These are phyloP conservation scores for Camelus bactrianus DNA, from an alignment of 2,113 vertebrate genomes.

Conservation along the genomic window DNA sequence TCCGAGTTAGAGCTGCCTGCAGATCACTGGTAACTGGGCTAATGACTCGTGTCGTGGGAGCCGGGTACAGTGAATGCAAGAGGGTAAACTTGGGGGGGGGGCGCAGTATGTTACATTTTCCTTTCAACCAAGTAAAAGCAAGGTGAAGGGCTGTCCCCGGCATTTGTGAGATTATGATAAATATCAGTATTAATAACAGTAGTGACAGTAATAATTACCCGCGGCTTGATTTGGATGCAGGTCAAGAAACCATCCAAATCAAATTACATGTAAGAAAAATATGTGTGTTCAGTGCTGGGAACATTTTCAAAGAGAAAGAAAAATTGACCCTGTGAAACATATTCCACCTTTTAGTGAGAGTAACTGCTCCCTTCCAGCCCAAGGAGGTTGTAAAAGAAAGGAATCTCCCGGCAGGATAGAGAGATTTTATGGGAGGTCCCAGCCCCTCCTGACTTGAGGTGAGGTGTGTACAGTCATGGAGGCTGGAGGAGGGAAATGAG, in stretches of 20 bases:
- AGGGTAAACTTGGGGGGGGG: slow-evolving; percentile 55
- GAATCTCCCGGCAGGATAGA: neutral
- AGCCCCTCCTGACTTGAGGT: neutral
- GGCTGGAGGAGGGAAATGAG: neutral
- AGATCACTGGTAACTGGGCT: slow-evolving; percentile 58
- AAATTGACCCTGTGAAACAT: slow-evolving; percentile 35
- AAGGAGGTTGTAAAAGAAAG: neutral
- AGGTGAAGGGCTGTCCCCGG: slow-evolving; percentile 81
- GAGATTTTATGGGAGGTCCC: neutral
- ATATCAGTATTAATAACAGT: slow-evolving; percentile 83
- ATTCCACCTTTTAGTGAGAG: neutral
- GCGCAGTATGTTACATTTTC: slow-evolving; percentile 63
- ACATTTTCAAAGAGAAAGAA: slow-evolving; percentile 68
- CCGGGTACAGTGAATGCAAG: slow-evolving; percentile 60
- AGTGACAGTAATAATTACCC: slow-evolving; percentile 82
- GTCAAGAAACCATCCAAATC: slow-evolving; percentile 79
- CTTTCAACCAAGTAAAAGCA: slow-evolving; percentile 82
- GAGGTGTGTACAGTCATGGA: neutral
- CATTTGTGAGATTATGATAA: slow-evolving; percentile 82
- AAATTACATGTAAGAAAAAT: slow-evolving; percentile 76
- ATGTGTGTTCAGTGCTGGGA: slow-evolving; percentile 47
- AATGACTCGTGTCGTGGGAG: slow-evolving; percentile 59
- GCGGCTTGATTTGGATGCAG: slow-evolving; percentile 68
- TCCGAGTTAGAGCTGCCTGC: slow-evolving; percentile 50
- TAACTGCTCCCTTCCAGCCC: neutral